These are phyloP conservation scores for Drosophila nigromelanica DNA, from an alignment of 1,140 invertebrate species.

Conservation along the genomic window DNA sequence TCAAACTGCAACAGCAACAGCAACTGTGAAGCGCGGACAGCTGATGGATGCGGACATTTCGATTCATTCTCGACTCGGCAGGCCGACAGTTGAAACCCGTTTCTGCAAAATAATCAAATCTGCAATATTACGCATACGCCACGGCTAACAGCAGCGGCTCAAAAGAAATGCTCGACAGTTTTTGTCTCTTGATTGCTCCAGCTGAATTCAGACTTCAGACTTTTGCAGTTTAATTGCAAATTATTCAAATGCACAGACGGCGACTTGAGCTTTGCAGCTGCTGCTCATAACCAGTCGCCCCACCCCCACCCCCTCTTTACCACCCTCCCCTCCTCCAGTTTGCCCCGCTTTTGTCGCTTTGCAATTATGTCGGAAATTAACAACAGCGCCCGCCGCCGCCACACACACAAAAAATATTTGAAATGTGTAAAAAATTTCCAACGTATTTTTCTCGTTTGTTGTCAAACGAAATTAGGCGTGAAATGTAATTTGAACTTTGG, in stretches of 20 bases:
- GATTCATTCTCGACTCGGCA: slow-evolving; percentile 38
- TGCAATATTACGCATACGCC: slow-evolving; percentile 76
- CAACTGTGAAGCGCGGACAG: slow-evolving; percentile 55
- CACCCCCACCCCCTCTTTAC: not conserved
- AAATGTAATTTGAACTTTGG: slow-evolving; percentile 77
- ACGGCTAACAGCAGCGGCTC: slow-evolving; percentile 14
- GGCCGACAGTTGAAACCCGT: slow-evolving; percentile 37
- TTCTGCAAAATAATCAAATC: slow-evolving; percentile 40
- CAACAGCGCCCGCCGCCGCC: slow-evolving; percentile 52
- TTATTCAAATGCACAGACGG: slow-evolving; percentile 70
- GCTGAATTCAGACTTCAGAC: slow-evolving; percentile 58
- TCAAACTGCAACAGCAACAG: slow-evolving; percentile 11
- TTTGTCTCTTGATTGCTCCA: slow-evolving; percentile 24
- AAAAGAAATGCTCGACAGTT: slow-evolving; percentile 44
- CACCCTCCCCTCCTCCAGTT: no score
- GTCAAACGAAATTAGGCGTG: slow-evolving; percentile 77
- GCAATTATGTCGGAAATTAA: slow-evolving; percentile 79
- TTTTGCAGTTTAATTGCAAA: slow-evolving; percentile 69
- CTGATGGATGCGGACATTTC: slow-evolving; percentile 77
- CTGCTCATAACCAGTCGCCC: slow-evolving; percentile 69
- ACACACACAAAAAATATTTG: slow-evolving; percentile 41
- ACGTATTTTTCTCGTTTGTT: slow-evolving; percentile 48
- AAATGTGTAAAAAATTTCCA: slow-evolving; percentile 53
- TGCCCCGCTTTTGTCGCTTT: slow-evolving; percentile 30
- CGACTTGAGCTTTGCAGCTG: slow-evolving; percentile 43